Percentiles rank a stretch among this genome's conserved stretches.
Evolutionary conservation across 2,113 vertebrate genomes (phyloP).

Genomic region (Aphelocoma coerulescens): DNA sequence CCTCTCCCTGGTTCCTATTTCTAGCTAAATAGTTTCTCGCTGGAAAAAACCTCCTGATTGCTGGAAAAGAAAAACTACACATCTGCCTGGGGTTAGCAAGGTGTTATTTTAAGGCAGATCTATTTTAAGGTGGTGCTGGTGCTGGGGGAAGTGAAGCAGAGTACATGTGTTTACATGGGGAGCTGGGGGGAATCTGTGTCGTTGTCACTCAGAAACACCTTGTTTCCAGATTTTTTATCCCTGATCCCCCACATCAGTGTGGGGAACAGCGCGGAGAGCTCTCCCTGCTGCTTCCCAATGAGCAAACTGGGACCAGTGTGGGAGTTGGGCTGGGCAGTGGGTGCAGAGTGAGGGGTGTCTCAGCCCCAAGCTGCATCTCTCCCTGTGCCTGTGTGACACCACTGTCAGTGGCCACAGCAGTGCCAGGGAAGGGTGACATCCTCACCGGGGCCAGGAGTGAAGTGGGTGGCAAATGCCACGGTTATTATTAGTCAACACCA

Average conservation of each 20-base stretch:
- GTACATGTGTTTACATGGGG: neutral
- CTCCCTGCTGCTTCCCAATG: fast-evolving
- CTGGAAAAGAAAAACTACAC: neutral
- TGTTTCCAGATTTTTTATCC: neutral
- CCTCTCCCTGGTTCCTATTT: neutral
- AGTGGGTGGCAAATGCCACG: fast-evolving
- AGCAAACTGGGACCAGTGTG: neutral
- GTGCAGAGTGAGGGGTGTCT: neutral
- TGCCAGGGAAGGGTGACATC: neutral
- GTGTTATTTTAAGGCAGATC: conserved; percentile 10
- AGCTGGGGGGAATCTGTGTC: neutral
- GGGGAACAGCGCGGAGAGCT: neutral
- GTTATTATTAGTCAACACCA: neutral
- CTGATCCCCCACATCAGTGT: fast-evolving
- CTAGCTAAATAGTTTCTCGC: neutral
- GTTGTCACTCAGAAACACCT: neutral
- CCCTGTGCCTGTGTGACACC: neutral
- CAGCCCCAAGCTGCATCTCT: neutral
- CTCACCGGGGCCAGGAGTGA: neutral
- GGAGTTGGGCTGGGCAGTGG: neutral
- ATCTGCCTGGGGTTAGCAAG: neutral
- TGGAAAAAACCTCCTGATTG: neutral
- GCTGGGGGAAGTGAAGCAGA: neutral
- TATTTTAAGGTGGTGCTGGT: neutral
- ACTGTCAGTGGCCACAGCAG: fast-evolving